Evolutionary conservation across 1,140 invertebrate species (phyloP), one percentile per base, ranked within the genome.

Genomic region (Heliothis virescens): DNA sequence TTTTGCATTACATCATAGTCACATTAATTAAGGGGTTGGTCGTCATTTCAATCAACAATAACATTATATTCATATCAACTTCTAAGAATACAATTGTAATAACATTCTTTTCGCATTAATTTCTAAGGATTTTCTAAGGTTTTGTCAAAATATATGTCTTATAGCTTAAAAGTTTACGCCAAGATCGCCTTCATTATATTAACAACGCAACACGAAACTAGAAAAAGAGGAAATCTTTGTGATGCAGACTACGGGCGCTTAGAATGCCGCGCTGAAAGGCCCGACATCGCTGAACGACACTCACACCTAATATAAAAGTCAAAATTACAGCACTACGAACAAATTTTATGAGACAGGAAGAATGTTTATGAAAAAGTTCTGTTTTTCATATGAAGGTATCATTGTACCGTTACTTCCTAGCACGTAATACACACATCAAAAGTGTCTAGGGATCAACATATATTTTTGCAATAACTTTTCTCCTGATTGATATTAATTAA

Each of bases 301-400:
- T 69, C 26, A 69, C 65, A 48, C 65, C 48, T 69, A 69, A 69
- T 69, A 69, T 69, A 69, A 69, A 69, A 69, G 65, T 69, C 65
- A 69, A 69, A 69, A 69, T 69, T 69, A 69, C 65, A 26, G 1
- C 10, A 50, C n/a, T 52, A 69, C 16, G 48, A 29, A 52, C 48
- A 26, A 69, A 67, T 67, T 16, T 21, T 63, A 47, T 63, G 62
- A 63, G 65, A 52, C 48, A 69, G 13, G 12, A 1, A 48, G 21
- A 52, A 69, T 69, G 48, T 69, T 53, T 53, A 52, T 52, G 50
- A 41, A 15, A n/a, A 52, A n/a, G 18, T 7, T n/a, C 41, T 65
- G 41, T 48, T n/a, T 29, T n/a, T 41, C 10, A 16, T 65, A 63
- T 41, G 9, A 11, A 4, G n/a, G n/a, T n/a, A n/a, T n/a, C n/a